These are phyloP conservation scores for Eupithecia vulgata DNA, from an alignment of 2,888 invertebrate species.

Conservation along the genomic window DNA sequence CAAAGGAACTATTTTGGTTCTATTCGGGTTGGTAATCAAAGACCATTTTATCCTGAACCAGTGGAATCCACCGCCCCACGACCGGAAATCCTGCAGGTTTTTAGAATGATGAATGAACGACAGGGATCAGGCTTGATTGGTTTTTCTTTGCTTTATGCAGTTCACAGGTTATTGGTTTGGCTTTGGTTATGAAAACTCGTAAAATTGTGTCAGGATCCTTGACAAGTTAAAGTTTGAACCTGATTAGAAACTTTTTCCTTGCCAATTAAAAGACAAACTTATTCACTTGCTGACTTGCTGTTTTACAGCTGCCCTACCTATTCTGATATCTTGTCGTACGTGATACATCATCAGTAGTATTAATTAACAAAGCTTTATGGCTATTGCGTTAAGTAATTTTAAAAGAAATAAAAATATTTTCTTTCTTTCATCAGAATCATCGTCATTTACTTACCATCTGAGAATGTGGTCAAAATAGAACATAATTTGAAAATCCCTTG, in stretches of 20 bases:
- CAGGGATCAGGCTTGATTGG: slow-evolving; percentile 4
- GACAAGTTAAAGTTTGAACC: not conserved
- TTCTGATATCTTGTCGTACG: not conserved
- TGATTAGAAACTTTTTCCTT: not conserved
- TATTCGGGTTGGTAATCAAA: not conserved
- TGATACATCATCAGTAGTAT: not conserved
- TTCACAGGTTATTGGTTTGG: not conserved
- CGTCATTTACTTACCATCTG: not conserved
- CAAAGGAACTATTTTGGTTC: slow-evolving; percentile 4
- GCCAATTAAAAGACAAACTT: not conserved
- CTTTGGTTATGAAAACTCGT: slow-evolving; percentile 4
- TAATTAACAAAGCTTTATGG: too few relatives aligned
- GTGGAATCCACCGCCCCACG: not conserved
- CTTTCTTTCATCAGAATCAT: not conserved
- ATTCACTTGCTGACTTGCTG: not conserved
- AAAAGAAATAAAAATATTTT: too few relatives aligned
- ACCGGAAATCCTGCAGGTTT: not conserved
- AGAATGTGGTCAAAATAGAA: not conserved
- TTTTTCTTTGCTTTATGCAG: not conserved
- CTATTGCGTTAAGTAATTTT: too few relatives aligned
- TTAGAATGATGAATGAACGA: slow-evolving; percentile 5
- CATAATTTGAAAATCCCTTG: not conserved
- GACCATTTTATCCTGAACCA: not conserved
- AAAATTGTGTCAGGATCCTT: not conserved
- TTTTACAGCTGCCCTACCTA: not conserved